phyloP scores from a whole-genome alignment of 2,797 vertebrate genomes.

The Myotis myotis region DNA sequence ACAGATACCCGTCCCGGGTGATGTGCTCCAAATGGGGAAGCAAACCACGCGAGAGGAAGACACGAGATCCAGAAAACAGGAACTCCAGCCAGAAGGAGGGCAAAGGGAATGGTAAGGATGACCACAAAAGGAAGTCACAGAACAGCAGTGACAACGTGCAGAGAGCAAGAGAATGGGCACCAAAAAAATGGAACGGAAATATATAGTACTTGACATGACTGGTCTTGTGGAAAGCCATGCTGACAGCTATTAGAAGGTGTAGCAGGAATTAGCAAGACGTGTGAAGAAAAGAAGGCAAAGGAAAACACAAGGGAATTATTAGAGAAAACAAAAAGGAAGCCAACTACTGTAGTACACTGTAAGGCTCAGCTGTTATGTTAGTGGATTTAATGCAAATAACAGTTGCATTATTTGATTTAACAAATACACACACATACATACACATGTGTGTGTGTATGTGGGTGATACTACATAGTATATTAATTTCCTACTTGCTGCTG shows the following conservation, averaged over 20 bases:
- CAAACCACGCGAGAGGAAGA: background rate
- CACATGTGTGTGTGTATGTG: background rate
- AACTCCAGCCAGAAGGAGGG: background rate
- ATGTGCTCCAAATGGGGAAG: background rate
- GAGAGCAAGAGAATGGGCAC: background rate
- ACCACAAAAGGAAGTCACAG: background rate
- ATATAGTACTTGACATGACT: background rate
- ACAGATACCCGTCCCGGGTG: background rate
- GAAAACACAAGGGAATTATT: background rate
- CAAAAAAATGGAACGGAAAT: background rate
- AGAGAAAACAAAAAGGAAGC: background rate
- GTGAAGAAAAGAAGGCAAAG: background rate
- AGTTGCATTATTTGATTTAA: background rate
- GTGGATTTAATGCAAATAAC: background rate
- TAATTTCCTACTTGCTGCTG: background rate
- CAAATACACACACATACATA: background rate
- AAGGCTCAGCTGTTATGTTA: background rate
- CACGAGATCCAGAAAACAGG: background rate
- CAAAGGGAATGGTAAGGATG: background rate
- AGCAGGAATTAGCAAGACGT: background rate
- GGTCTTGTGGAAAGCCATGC: background rate
- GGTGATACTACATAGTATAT: background rate
- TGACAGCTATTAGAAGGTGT: background rate
- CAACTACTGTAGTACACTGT: background rate
- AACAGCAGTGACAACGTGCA: background rate